Percentiles rank a stretch among this genome's conserved stretches.
These are phyloP conservation scores for Gymnogyps californianus DNA, from an alignment of 2,113 vertebrate species.

Conservation along the genomic window DNA sequence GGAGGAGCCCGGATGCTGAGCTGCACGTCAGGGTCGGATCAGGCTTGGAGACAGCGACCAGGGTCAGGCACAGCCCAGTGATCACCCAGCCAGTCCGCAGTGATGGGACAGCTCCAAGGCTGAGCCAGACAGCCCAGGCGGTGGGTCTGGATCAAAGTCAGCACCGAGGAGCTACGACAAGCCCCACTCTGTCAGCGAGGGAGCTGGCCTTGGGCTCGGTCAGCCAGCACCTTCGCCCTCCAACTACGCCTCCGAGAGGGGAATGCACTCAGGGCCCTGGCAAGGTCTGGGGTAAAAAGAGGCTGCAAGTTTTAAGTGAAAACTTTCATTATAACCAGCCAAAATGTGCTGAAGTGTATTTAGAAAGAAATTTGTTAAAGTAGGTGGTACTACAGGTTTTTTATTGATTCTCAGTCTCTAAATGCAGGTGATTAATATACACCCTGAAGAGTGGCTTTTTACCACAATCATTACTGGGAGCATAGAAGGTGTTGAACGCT, in stretches of 20 bases:
- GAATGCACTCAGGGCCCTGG: background rate
- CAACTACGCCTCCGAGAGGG: background rate
- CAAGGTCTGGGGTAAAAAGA: background rate
- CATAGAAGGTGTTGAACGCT: background rate
- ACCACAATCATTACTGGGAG: background rate
- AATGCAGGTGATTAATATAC: conserved; percentile 9
- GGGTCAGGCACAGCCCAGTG: background rate
- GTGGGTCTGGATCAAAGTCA: background rate
- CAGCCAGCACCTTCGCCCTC: background rate
- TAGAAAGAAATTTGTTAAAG: background rate
- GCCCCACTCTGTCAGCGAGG: rapidly evolving
- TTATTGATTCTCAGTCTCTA: conserved; percentile 12
- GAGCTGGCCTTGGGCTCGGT: background rate
- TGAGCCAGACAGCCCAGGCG: background rate
- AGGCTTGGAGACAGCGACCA: background rate
- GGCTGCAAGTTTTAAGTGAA: background rate
- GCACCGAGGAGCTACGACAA: background rate
- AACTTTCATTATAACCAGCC: background rate
- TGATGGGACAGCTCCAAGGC: background rate
- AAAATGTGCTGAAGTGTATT: background rate
- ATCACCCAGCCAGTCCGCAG: background rate
- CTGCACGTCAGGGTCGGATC: rapidly evolving
- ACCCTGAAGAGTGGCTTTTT: background rate
- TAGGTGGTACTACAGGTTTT: background rate
- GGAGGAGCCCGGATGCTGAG: background rate